Percentiles rank a stretch among this genome's conserved stretches.
Evolutionary conservation across 2,888 invertebrate species (phyloP).

Genomic region (Pegoplata infirma): DNA sequence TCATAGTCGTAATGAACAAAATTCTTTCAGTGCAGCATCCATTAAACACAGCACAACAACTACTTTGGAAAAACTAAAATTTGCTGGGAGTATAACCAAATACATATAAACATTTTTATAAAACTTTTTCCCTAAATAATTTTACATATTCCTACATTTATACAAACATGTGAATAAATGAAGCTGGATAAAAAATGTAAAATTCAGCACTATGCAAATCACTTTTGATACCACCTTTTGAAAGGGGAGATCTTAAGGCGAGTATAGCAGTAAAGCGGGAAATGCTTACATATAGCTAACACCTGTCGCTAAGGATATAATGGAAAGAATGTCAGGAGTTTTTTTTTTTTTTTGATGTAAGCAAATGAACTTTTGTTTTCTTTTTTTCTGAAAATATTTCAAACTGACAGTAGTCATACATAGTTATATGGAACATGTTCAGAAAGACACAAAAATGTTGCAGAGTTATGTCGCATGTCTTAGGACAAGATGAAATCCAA

Average conservation of each 20-base stretch:
- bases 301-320: constrained; percentile 49
- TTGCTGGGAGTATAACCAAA: background rate
- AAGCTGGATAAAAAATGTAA: constrained; percentile 16
- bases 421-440: constrained; percentile 5
- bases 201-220: constrained; percentile 35
- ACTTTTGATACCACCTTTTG: constrained; percentile 10
- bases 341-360: constrained; percentile 27
- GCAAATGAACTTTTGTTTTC: constrained; percentile 21
- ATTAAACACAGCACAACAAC: no score
- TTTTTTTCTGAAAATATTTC: background rate
- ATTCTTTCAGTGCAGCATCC: no score
- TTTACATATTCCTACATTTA: constrained; percentile 24
- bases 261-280: background rate
- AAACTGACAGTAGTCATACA: constrained; percentile 21
- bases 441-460: background rate
- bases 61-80: no score
- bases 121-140: constrained; percentile 35
- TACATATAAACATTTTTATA: background rate
- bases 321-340: constrained; percentile 39
- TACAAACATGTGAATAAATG: constrained; percentile 28
- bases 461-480: background rate
- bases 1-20: no score
- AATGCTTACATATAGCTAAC: constrained; percentile 17
- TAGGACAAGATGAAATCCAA: no score
- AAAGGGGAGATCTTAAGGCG: background rate